A percentile compares a stretch with the other conserved stretches of the same genome.
Conservation (phyloP, 2,797 vertebrate genomes). For the Micropoecilia bifurca region DNA sequence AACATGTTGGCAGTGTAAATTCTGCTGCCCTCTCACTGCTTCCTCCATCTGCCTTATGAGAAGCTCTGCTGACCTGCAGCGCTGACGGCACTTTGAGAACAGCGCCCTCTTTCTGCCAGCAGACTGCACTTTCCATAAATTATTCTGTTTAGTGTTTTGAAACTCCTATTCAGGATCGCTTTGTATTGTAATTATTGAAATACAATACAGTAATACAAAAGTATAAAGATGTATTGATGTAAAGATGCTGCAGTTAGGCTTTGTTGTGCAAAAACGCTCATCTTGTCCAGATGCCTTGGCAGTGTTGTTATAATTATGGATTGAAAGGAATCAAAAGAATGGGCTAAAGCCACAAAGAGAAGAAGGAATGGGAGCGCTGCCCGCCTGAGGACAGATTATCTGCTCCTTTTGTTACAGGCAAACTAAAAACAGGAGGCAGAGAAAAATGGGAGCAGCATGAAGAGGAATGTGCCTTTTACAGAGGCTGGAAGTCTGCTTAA, state of each 20-base stretch:
- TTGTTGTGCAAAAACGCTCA: slow-evolving; percentile 53
- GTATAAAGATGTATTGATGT: slow-evolving; percentile 57
- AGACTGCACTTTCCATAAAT: slow-evolving; percentile 17
- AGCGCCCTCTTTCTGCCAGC: slow-evolving; percentile 48
- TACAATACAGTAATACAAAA: slow-evolving; percentile 48
- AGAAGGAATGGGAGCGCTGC: slow-evolving; percentile 52
- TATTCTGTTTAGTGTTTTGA: slow-evolving; percentile 10
- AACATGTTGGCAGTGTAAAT: slow-evolving; percentile 60
- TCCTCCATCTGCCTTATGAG: slow-evolving; percentile 58
- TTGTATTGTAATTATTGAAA: slow-evolving; percentile 42
- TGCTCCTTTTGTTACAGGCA: slow-evolving; percentile 59
- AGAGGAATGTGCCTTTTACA: slow-evolving; percentile 44
- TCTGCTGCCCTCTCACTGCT: slow-evolving; percentile 53
- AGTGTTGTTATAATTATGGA: slow-evolving; percentile 66
- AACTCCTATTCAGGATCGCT: slow-evolving; percentile 14
- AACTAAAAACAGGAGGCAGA: slow-evolving; percentile 46
- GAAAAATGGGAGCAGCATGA: slow-evolving; percentile 30
- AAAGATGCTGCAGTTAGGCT: slow-evolving; percentile 36
- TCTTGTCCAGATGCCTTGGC: slow-evolving; percentile 57
- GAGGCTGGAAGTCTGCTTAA: slow-evolving; percentile 53
- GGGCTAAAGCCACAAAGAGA: slow-evolving; percentile 60
- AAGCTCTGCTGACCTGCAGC: slow-evolving; percentile 19
- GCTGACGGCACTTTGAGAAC: slow-evolving; percentile 22
- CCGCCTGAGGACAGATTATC: slow-evolving; percentile 69
- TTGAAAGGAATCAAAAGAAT: slow-evolving; percentile 67